phyloP scores from a whole-genome alignment of 2,113 vertebrate genomes.

The Vulpes lagopus region DNA sequence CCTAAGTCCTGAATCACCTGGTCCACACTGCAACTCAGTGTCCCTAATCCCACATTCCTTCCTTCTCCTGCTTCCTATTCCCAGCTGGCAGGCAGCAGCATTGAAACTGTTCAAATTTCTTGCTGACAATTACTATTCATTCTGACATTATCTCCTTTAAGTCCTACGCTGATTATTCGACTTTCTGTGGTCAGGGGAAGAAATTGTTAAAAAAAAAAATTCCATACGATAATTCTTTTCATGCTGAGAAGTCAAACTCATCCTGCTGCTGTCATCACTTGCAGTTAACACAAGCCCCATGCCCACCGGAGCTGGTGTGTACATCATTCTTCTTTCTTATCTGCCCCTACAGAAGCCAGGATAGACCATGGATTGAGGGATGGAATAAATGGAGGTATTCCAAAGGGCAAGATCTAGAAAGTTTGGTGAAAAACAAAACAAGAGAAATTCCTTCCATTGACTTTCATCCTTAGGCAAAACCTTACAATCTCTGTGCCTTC shows the following conservation, averaged over 20 bases:
- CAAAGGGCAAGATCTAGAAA: neutral
- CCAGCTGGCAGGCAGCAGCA: neutral
- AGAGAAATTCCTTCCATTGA: neutral
- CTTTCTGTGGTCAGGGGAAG: neutral
- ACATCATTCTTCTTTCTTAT: conserved; percentile 38
- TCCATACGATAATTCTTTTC: neutral
- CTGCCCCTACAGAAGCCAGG: neutral
- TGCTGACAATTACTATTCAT: neutral
- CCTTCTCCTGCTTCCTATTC: neutral
- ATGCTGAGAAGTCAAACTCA: neutral
- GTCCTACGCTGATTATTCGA: neutral
- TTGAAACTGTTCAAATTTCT: neutral
- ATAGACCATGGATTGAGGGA: neutral
- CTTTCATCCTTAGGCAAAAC: conserved; percentile 45
- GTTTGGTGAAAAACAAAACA: neutral
- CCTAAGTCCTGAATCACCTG: neutral
- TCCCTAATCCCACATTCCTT: neutral
- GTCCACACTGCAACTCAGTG: neutral
- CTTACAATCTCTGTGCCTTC: neutral
- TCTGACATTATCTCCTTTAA: neutral
- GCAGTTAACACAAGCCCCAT: neutral
- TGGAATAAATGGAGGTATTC: neutral
- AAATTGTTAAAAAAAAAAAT: neutral
- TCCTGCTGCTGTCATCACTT: neutral
- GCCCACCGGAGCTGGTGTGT: neutral